These are phyloP conservation scores for Fregata magnificens DNA, from an alignment of 2,113 vertebrate species.

Conservation along the genomic window DNA sequence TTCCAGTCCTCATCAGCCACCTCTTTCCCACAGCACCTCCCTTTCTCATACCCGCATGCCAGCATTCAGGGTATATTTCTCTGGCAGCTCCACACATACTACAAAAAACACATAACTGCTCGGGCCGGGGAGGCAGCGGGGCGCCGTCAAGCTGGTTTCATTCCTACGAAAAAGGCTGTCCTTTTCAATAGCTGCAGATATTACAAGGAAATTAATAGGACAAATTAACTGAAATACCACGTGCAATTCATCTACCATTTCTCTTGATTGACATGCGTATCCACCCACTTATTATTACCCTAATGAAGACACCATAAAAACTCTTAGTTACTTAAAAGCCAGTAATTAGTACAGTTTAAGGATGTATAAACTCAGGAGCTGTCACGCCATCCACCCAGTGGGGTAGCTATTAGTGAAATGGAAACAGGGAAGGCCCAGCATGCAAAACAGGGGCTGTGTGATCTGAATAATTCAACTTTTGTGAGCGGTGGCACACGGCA, in stretches of 20 bases:
- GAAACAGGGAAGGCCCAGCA: background rate
- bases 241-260: background rate
- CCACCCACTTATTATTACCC: conserved; percentile 13
- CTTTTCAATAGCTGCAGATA: background rate
- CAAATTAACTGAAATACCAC: background rate
- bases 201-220: background rate
- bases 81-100: fast-evolving
- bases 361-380: background rate
- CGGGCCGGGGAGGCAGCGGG: fast-evolving
- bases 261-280: background rate
- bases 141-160: fast-evolving
- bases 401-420: conserved; percentile 7
- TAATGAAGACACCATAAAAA: conserved; percentile 40
- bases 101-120: background rate
- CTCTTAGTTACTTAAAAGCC: conserved; percentile 4
- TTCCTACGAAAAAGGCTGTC: background rate
- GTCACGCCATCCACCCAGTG: background rate
- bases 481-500: fast-evolving
- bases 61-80: background rate
- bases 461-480: background rate
- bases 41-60: background rate
- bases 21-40: background rate
- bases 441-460: background rate
- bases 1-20: background rate
- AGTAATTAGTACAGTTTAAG: conserved; percentile 48